These are phyloP conservation scores for Dromaius novaehollandiae DNA, from an alignment of 2,113 vertebrate species.

Conservation along the genomic window DNA sequence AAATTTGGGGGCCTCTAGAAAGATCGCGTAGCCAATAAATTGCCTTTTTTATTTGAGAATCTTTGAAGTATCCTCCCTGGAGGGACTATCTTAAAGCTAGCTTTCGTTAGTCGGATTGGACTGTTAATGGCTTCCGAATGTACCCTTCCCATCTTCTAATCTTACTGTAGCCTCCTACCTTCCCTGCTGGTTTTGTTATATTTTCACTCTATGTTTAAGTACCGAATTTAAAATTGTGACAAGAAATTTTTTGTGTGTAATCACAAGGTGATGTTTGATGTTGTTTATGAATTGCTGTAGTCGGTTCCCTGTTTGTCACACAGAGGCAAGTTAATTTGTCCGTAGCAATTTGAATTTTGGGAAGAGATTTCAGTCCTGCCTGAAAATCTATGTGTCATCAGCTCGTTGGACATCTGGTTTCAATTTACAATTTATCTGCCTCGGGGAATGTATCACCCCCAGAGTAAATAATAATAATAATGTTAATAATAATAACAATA, in stretches of 20 bases:
- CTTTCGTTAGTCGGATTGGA: conserved; percentile 2
- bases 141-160: conserved; percentile 23
- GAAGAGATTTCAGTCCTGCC: conserved; percentile 56
- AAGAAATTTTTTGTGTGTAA: not conserved
- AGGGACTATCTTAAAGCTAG: conserved; percentile 37
- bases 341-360: not conserved
- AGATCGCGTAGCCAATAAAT: conserved; percentile 42
- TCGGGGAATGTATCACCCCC: conserved; percentile 23
- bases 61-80: conserved; percentile 56
- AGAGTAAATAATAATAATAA: conserved; percentile 70
- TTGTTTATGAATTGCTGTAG: not conserved
- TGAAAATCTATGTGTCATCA: conserved; percentile 69
- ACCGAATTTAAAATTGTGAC: not conserved
- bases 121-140: conserved; percentile 62
- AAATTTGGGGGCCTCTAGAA: conserved; percentile 53
- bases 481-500: conserved; percentile 70
- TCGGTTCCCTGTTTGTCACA: not conserved
- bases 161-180: not conserved
- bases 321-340: not conserved
- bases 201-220: not conserved
- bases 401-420: conserved; percentile 76
- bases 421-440: conserved; percentile 61
- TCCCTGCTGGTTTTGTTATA: not conserved
- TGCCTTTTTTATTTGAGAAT: conserved; percentile 59
- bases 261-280: not conserved